phyloP scores from a whole-genome alignment of 2,888 invertebrate species.

The Atherix ibis region DNA sequence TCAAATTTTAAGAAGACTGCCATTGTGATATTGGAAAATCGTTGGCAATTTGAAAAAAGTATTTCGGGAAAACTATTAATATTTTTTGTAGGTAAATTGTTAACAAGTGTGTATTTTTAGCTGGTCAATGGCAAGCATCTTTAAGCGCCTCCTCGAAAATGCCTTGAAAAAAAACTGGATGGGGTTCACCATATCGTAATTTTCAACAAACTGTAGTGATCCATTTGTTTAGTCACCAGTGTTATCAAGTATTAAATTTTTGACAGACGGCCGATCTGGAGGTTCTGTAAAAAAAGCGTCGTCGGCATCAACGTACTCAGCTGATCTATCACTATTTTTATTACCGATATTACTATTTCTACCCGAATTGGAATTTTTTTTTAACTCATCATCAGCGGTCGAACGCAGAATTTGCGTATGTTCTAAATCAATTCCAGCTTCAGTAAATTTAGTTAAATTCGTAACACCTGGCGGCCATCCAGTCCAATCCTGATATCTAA shows the following conservation, averaged over 20 bases:
- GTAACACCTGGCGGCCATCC: constrained; percentile 74
- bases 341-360: constrained; percentile 21
- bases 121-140: constrained; percentile 76
- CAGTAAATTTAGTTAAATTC: constrained; percentile 57
- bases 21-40: constrained; percentile 92
- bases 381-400: constrained; percentile 18
- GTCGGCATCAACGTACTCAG: constrained; percentile 79
- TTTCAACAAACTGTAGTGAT: constrained; percentile 70
- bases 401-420: constrained; percentile 26
- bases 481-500: constrained; percentile 69
- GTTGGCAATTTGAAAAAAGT: constrained; percentile 79
- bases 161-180: constrained; percentile 84
- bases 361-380: constrained; percentile 21
- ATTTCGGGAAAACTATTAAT: constrained; percentile 10
- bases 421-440: constrained; percentile 28
- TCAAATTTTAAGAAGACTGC: constrained; percentile 87
- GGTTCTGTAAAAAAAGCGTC: constrained; percentile 77
- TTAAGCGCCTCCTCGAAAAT: constrained; percentile 79
- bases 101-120: constrained; percentile 89
- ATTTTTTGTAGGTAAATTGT: neutral
- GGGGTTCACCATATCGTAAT: constrained; percentile 69
- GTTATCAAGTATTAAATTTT: constrained; percentile 72
- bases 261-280: constrained; percentile 49
- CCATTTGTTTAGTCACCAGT: constrained; percentile 74
- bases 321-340: constrained; percentile 44